Base-by-base conservation (phyloP, 2,113 vertebrate genomes). In the Micromys minutus region DNA sequence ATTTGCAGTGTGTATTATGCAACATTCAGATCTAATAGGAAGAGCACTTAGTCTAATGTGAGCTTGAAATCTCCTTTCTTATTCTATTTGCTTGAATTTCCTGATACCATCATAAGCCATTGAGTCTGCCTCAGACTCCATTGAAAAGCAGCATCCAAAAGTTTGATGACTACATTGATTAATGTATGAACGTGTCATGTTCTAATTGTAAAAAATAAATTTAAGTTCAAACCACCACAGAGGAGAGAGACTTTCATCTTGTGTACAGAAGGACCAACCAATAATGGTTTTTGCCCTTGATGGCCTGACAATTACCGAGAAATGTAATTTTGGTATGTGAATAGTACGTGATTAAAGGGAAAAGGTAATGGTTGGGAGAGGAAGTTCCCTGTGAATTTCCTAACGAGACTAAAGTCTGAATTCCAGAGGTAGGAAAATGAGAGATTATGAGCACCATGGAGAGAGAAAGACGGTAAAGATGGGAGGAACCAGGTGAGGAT, bases 231-330 rank as follows among this genome's bases (percentile, higher is more conserved):
- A 57, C 10, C 65, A 59, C 69, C 59, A 29, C 79, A 75, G 12
- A 69, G 26, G 17, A 77, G 50, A 87, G 19, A 87, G 29, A n/a
- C n/a, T 52, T 91, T 94, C 90, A 71, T 75, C 31, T 96, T 55
- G 45, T 4, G 87, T 19, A 31, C 79, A 84, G 34, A 72, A 61
- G 16, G 3, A 80, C 8, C 34, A 81, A 4, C 4, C 45, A 36
- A 6, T 69, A 95, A 69, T 8, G 4, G 52, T 7, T 88, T 19
- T 80, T 92, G 15, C 26, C 76, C 75, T 50, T 80, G 57, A 45
- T 52, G 6, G 69, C 52, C 31, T 75, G 26, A 76, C 17, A 81
- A 52, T 9, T 61, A 26, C 22, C 21, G 22, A 19, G 59, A 8
- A 61, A 61, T 61, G 12, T 61, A 61, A 61, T 61, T 26, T 22